These are phyloP conservation scores for Squalus acanthias DNA, from an alignment of 2,797 vertebrate genomes.

Conservation along the genomic window DNA sequence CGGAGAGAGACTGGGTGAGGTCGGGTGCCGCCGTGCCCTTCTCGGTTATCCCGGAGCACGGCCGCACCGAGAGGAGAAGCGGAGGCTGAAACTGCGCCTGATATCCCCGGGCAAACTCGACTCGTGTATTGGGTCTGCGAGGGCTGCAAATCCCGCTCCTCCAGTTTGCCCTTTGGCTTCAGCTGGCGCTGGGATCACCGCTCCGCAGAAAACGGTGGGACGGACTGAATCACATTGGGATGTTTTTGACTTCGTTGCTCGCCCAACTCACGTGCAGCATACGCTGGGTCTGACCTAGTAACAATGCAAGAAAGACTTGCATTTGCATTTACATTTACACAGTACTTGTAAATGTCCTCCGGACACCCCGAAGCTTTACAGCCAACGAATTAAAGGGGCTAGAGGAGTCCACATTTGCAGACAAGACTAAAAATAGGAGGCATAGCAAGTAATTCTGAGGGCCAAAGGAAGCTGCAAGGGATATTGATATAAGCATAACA, in stretches of 20 bases:
- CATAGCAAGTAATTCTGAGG: background rate
- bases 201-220: background rate
- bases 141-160: background rate
- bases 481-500: background rate
- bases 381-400: background rate
- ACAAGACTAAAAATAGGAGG: background rate
- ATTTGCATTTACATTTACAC: too few species aligned
- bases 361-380: background rate
- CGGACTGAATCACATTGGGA: background rate
- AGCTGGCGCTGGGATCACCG: background rate
- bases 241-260: background rate
- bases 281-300: too few species aligned
- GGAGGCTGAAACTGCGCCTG: constrained; percentile 29
- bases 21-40: too few species aligned
- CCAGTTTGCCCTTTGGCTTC: background rate
- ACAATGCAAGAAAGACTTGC: background rate
- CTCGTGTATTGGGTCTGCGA: background rate
- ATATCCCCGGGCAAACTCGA: background rate
- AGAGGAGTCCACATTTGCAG: background rate
- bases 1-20: background rate
- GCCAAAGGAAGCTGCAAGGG: background rate
- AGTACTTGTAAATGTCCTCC: background rate
- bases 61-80: background rate
- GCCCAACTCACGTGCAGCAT: too few species aligned
- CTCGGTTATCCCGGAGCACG: too few species aligned